A percentile compares a stretch with the other conserved stretches of the same genome.
phyloP scores from a whole-genome alignment of 2,797 vertebrate species.

The Cyclura pinguis region DNA sequence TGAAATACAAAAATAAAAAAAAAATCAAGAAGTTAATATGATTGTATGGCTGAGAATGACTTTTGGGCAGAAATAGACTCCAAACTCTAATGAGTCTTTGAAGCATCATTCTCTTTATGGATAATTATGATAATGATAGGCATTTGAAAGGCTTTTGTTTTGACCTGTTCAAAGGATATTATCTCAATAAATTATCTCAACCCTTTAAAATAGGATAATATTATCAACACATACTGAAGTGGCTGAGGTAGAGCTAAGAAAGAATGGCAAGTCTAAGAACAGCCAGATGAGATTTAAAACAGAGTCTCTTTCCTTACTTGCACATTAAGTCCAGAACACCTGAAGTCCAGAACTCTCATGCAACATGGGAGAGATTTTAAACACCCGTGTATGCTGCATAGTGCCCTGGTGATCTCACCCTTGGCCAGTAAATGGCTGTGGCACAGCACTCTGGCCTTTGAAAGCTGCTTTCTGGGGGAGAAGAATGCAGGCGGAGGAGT shows the following conservation, averaged over 20 bases:
- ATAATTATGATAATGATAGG: too few species aligned
- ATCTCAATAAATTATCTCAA: not conserved
- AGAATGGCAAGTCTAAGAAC: not conserved
- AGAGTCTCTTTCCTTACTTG: not conserved
- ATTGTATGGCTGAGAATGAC: not conserved
- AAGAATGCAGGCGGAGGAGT: not conserved
- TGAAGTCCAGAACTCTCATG: not conserved
- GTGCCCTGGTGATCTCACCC: too few species aligned
- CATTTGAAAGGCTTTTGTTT: not conserved
- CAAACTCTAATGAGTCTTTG: not conserved
- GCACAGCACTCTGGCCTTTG: too few species aligned
- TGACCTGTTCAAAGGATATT: not conserved
- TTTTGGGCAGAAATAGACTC: not conserved
- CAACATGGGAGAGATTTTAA: too few species aligned
- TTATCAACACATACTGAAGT: not conserved
- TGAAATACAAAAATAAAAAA: not conserved
- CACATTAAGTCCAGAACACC: not conserved
- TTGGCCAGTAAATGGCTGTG: too few species aligned
- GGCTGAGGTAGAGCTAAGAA: not conserved
- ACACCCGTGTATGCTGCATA: too few species aligned
- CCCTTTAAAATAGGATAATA: not conserved
- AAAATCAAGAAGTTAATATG: too few species aligned
- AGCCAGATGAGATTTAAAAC: not conserved
- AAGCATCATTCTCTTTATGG: not conserved
- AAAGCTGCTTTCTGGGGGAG: not conserved